Evolutionary conservation across 2,888 invertebrate species (phyloP), one percentile per base, ranked within the genome.

Genomic region (Crioceris asparagi): DNA sequence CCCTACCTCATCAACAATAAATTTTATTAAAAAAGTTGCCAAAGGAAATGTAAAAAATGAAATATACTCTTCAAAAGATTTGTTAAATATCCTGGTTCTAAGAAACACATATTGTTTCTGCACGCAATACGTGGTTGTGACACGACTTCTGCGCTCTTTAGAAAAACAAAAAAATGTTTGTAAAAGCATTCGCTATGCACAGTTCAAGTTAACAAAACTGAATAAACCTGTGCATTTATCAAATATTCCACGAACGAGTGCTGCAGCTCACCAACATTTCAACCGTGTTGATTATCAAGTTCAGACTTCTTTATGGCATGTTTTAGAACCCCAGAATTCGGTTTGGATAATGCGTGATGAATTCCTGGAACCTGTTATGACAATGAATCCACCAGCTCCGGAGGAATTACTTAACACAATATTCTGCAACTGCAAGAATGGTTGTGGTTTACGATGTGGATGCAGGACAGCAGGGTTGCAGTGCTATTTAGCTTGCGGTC

Each of bases 211-310:
- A 38, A 57, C 55, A 42, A 55, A 50, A 47, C 47, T 53, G 17
- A 51, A 54, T 51, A 57, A 50, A 56, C 21, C 21, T 21, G 21
- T 21, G 21, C 21, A 21, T 6, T 21, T 21, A 21, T 56, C 56
- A 42, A 48, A 38, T 47, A 44, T 60, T 53, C 53, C 53, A 51
- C 55, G n/a, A 48, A 59, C 53, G 45, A 51, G 49, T 54, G 52
- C 49, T 46, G 55, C 53, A 40, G 50, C 52, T 48, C 54, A 46
- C 41, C 57, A 56, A 52, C 54, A 56, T 38, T 42, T 53, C 35
- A 51, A 55, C 17, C 48, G 47, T 39, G 51, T 51, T n/a, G 47
- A 52, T 32, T 47, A 46, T 35, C 45, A 52, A 40, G 36, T 48
- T 39, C 49, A 51, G 44, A 52, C 32, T 27, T 51, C 41, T 49